phyloP scores from a whole-genome alignment of 2,797 vertebrate species.

The Microctenopoma lineatum region DNA sequence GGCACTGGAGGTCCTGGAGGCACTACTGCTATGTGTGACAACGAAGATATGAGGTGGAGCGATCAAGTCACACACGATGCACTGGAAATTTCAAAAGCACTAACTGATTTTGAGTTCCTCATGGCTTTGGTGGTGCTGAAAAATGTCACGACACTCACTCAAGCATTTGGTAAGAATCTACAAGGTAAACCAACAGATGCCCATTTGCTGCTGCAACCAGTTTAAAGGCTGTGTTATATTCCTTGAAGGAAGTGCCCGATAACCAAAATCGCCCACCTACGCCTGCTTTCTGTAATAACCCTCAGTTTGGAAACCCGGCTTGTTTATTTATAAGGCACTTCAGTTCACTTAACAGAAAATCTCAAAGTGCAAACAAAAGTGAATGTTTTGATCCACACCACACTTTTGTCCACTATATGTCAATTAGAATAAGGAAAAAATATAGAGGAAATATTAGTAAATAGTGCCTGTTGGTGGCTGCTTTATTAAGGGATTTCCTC shows the following conservation, averaged over 20 bases:
- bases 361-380: too few species aligned
- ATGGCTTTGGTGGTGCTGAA: conserved; percentile 92
- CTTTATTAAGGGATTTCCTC: too few species aligned
- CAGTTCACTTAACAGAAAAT: too few species aligned
- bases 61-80: conserved; percentile 84
- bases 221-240: conserved; percentile 89
- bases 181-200: conserved; percentile 87
- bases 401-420: too few species aligned
- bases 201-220: conserved; percentile 89
- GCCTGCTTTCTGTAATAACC: too few species aligned
- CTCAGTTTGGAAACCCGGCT: too few species aligned
- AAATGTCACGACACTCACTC: conserved; percentile 88
- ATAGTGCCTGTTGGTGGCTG: too few species aligned
- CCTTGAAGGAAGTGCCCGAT: conserved; percentile 91
- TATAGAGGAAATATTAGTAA: too few species aligned
- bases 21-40: conserved; percentile 89
- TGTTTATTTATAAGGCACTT: too few species aligned
- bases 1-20: conserved; percentile 88
- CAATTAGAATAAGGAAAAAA: too few species aligned
- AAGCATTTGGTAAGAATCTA: conserved; percentile 92
- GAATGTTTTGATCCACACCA: too few species aligned
- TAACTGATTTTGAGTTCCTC: conserved; percentile 94
- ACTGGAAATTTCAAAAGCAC: conserved; percentile 89
- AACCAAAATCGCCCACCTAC: conserved; percentile 66
- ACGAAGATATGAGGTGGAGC: conserved; percentile 88